phyloP scores from a whole-genome alignment of 1,140 invertebrate genomes.

The Drosophila takahashii region DNA sequence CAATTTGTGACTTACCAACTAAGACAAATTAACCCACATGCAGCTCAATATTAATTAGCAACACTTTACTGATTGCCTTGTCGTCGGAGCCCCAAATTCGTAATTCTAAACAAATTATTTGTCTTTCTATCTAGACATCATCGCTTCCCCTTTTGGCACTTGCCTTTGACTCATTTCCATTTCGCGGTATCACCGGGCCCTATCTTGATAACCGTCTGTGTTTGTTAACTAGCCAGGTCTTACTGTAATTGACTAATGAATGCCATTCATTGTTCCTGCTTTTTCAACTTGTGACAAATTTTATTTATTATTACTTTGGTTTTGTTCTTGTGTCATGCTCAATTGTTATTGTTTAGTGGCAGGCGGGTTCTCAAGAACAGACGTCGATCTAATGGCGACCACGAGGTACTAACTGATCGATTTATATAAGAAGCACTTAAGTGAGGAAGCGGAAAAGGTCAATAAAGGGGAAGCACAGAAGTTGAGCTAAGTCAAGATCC shows the following conservation, averaged over 20 bases:
- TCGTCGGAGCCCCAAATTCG: constrained; percentile 16
- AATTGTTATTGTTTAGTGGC: constrained; percentile 33
- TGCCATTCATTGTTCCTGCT: constrained; percentile 58
- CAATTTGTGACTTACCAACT: constrained; percentile 74
- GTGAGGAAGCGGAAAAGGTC: constrained; percentile 5
- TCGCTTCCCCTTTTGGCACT: constrained; percentile 27
- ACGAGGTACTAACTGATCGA: constrained; percentile 28
- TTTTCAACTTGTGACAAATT: constrained; percentile 55
- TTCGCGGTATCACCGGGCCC: constrained; percentile 18
- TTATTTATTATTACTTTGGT: constrained; percentile 54
- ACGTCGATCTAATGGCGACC: constrained; percentile 18
- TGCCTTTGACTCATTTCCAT: constrained; percentile 63
- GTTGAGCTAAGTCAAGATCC: constrained; percentile 4
- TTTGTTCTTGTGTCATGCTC: constrained; percentile 38
- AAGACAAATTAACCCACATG: constrained; percentile 70
- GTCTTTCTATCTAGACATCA: constrained; percentile 42
- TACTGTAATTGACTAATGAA: constrained; percentile 70
- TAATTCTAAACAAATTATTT: constrained; percentile 38
- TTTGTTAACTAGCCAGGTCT: constrained; percentile 54
- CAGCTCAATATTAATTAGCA: constrained; percentile 51
- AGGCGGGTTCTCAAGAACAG: constrained; percentile 38
- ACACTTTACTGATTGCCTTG: constrained; percentile 36
- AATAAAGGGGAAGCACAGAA: constrained; percentile 23
- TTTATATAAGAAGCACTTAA: constrained; percentile 10
- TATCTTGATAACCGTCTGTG: constrained; percentile 39